phyloP scores from a whole-genome alignment of 2,113 vertebrate genomes.

The Alligator mississippiensis region DNA sequence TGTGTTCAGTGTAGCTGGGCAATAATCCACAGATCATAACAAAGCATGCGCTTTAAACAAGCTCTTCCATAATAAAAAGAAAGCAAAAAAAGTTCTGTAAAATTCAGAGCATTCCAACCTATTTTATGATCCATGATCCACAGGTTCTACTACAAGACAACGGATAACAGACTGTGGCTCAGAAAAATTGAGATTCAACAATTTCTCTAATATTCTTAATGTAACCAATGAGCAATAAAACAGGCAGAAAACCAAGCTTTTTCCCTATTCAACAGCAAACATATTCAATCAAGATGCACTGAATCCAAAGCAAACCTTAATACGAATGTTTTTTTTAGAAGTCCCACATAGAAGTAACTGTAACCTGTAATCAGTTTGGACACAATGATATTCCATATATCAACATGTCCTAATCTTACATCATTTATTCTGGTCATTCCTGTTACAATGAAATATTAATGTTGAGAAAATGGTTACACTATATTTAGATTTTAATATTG shows the following conservation, averaged over 20 bases:
- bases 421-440: slow-evolving; percentile 76
- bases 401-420: slow-evolving; percentile 70
- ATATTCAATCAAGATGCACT: slow-evolving; percentile 26
- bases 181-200: neutral
- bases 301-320: slow-evolving; percentile 47
- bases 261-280: slow-evolving; percentile 12
- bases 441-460: slow-evolving; percentile 81
- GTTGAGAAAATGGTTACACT: slow-evolving; percentile 68
- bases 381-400: slow-evolving; percentile 66
- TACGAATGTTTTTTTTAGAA: neutral
- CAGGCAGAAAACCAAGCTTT: slow-evolving; percentile 1
- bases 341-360: slow-evolving; percentile 31
- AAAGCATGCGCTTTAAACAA: neutral
- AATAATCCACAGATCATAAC: slow-evolving; percentile 27
- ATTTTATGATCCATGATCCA: neutral
- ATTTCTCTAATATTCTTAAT: neutral
- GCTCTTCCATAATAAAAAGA: neutral
- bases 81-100: neutral
- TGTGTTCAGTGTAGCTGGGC: neutral
- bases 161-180: neutral
- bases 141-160: slow-evolving; percentile 48
- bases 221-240: neutral
- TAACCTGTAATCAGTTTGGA: slow-evolving; percentile 67
- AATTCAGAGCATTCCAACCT: slow-evolving; percentile 4
- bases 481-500: slow-evolving; percentile 79